Evolutionary conservation across 2,797 vertebrate species (phyloP).

Genomic region (Hozukius guyotensis): DNA sequence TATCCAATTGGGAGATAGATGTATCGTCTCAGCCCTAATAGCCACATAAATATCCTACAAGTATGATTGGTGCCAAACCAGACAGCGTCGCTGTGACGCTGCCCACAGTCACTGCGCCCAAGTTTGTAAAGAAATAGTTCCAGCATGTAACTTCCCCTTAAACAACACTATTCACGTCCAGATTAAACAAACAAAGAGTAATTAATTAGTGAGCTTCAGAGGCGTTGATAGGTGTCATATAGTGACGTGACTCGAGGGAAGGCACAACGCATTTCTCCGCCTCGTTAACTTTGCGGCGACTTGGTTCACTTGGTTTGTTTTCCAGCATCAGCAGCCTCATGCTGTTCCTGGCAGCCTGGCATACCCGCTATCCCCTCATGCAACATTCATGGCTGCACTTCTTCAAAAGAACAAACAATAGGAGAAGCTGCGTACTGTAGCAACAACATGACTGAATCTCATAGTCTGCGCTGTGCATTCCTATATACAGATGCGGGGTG

Average conservation of each 20-base stretch:
- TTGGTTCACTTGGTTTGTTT: constrained; percentile 19
- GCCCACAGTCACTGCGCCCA: not conserved
- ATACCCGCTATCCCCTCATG: constrained; percentile 22
- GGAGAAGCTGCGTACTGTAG: not conserved
- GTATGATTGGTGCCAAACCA: no score
- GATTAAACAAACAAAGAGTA: not conserved
- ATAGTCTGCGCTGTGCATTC: not conserved
- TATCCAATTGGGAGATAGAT: no score
- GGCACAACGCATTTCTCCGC: not conserved
- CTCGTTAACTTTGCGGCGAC: not conserved
- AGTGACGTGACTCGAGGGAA: not conserved
- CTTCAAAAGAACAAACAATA: constrained; percentile 37
- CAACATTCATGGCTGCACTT: constrained; percentile 44
- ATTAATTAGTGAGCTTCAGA: not conserved
- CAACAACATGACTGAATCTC: not conserved
- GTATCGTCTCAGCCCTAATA: no score
- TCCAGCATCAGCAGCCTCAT: not conserved
- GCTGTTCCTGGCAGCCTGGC: not conserved
- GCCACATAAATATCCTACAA: no score
- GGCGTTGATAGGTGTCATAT: not conserved
- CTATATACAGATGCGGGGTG: not conserved
- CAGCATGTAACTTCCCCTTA: not conserved
- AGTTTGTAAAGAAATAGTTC: not conserved
- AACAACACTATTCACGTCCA: not conserved
- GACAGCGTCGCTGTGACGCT: no score